These are phyloP conservation scores for Sander vitreus DNA, from an alignment of 2,113 vertebrate species.

Conservation along the genomic window DNA sequence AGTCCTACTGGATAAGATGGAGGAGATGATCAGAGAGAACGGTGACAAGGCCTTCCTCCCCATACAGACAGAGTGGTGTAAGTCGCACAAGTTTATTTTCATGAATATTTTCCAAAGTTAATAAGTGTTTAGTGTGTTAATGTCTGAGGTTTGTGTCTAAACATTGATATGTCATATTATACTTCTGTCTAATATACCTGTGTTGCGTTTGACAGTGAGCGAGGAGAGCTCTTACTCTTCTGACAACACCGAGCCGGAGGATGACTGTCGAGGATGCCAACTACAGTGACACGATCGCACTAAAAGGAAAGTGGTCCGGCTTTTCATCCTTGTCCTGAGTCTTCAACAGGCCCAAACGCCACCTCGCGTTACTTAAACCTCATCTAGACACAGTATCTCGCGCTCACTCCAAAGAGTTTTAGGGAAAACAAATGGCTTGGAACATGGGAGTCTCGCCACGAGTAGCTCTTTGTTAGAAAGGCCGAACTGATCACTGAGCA, in stretches of 20 bases:
- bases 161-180: background rate
- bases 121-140: background rate
- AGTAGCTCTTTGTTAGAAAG: conserved; percentile 33
- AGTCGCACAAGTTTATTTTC: conserved; percentile 41
- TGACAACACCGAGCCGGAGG: conserved; percentile 80
- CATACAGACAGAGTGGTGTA: conserved; percentile 81
- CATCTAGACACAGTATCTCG: conserved; percentile 33
- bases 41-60: conserved; percentile 82
- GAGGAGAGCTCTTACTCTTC: conserved; percentile 82
- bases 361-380: conserved; percentile 65
- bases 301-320: conserved; percentile 17
- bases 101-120: background rate
- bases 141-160: background rate
- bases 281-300: conserved; percentile 67
- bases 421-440: conserved; percentile 13
- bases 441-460: background rate
- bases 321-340: conserved; percentile 31
- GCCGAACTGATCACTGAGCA: conserved; percentile 31
- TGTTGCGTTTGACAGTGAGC: conserved; percentile 75
- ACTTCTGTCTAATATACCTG: conserved; percentile 17
- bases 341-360: conserved; percentile 44
- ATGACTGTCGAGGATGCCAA: conserved; percentile 81
- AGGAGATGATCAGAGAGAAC: conserved; percentile 86
- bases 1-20: conserved; percentile 82
- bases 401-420: conserved; percentile 31